A percentile compares a stretch with the other conserved stretches of the same genome.
phyloP scores from a whole-genome alignment of 2,888 invertebrate genomes.

The Tupiocoris notatus region DNA sequence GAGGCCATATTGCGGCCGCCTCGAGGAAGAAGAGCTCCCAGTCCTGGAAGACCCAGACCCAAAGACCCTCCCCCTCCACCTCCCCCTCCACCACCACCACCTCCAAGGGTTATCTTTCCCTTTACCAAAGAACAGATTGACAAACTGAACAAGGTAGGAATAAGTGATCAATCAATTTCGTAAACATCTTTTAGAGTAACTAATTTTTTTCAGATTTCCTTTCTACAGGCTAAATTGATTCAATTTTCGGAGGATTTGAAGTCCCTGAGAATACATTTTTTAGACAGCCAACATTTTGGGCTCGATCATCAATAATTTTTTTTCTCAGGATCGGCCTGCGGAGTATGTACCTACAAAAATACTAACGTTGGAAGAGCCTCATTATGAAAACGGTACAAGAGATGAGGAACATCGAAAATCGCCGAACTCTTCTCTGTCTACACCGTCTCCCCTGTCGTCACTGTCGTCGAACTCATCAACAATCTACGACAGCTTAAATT shows the following conservation, averaged over 20 bases:
- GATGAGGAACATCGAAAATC: slow-evolving; percentile 15
- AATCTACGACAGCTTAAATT: not conserved
- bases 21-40: slow-evolving; percentile 35
- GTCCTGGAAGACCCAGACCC: slow-evolving; percentile 53
- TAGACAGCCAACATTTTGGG: not conserved
- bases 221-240: no score
- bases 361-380: slow-evolving; percentile 43
- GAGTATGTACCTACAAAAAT: slow-evolving; percentile 46
- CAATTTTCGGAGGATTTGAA: no score
- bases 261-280: no score
- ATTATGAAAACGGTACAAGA: slow-evolving; percentile 33
- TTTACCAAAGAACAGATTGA: slow-evolving; percentile 51
- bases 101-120: slow-evolving; percentile 51
- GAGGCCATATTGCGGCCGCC: slow-evolving; percentile 11
- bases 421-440: slow-evolving; percentile 4
- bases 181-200: no score
- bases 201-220: no score
- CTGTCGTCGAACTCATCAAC: slow-evolving; percentile 11
- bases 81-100: slow-evolving; percentile 51
- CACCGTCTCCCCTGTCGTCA: slow-evolving; percentile 17
- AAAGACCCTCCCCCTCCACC: slow-evolving; percentile 58
- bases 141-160: slow-evolving; percentile 49
- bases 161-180: no score
- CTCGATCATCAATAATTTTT: not conserved
- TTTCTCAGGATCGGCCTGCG: slow-evolving; percentile 35